These are phyloP conservation scores for Cariama cristata DNA, from an alignment of 2,113 vertebrate species.

Conservation along the genomic window DNA sequence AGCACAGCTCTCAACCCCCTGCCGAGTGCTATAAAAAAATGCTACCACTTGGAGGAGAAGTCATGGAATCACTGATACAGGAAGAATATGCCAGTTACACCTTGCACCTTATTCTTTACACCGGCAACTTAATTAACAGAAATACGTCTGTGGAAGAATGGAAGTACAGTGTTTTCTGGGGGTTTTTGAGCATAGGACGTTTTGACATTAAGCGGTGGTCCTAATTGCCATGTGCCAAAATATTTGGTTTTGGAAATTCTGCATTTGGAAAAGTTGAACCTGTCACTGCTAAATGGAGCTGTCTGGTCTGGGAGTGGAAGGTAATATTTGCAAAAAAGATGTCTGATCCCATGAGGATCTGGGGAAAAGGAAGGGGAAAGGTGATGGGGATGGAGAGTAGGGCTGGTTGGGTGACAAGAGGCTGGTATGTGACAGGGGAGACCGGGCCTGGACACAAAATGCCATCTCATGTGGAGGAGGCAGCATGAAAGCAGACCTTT, in stretches of 20 bases:
- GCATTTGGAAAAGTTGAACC: background rate
- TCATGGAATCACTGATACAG: background rate
- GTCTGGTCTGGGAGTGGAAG: background rate
- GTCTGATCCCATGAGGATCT: background rate
- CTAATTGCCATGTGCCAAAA: background rate
- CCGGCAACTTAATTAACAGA: background rate
- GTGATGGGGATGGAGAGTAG: background rate
- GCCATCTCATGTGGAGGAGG: background rate
- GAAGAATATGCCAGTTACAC: background rate
- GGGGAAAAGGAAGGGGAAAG: background rate
- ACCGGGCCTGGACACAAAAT: background rate
- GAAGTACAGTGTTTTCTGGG: accelerated
- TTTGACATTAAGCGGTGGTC: background rate
- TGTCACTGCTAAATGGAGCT: background rate
- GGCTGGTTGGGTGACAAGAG: background rate
- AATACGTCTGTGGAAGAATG: background rate
- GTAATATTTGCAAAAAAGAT: background rate
- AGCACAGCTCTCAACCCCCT: background rate
- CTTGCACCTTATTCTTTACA: background rate
- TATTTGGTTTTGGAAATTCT: background rate
- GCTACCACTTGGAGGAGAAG: background rate
- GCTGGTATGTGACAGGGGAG: background rate
- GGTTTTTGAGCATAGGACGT: background rate
- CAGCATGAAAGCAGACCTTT: background rate
- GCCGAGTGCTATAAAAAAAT: background rate